Conservation (phyloP, 30 jellyfish, hydroid and myxozoan species). For the Hydractinia echinata region DNA sequence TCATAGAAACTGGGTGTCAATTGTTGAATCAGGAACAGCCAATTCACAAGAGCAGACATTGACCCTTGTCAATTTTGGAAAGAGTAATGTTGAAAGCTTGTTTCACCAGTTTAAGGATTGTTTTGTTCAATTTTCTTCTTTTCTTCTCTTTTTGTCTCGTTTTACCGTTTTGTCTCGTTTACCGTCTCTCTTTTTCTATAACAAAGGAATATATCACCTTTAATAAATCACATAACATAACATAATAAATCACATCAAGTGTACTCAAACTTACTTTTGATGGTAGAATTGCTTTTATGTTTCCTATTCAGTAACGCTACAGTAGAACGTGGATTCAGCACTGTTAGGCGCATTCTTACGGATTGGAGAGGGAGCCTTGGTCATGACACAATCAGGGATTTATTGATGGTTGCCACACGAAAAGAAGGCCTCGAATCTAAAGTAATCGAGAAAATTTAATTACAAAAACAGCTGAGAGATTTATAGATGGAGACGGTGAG, state of each 20-base stretch:
- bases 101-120: not conserved
- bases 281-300: not conserved
- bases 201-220: not conserved
- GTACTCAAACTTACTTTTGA: not conserved
- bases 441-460: not conserved
- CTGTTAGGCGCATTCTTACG: not conserved
- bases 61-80: not conserved
- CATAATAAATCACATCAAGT: not conserved
- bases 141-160: too few species aligned
- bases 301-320: not conserved
- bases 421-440: not conserved
- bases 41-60: not conserved
- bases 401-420: not conserved
- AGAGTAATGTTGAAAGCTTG: not conserved
- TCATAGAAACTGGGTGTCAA: not conserved
- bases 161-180: too few species aligned
- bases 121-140: not conserved
- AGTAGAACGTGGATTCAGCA: constrained; percentile 2
- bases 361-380: not conserved
- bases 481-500: constrained; percentile 13
- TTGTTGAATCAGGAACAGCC: not conserved
- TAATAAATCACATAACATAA: not conserved
- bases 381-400: not conserved
- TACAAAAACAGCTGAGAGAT: not conserved
- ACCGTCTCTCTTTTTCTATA: not conserved